These are phyloP conservation scores for Yponomeuta cagnagella DNA, from an alignment of 2,888 invertebrate genomes.

Conservation along the genomic window DNA sequence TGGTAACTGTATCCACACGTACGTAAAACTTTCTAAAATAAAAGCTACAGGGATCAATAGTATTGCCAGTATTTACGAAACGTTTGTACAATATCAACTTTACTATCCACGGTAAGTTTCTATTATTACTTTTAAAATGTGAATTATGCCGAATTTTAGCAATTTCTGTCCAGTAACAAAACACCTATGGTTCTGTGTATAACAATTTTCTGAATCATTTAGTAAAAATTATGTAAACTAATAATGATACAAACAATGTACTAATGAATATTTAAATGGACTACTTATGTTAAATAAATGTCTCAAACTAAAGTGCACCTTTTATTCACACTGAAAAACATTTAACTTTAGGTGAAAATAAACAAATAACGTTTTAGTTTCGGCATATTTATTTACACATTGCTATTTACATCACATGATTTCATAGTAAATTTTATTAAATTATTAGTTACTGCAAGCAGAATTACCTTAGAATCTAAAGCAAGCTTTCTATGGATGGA, in stretches of 20 bases:
- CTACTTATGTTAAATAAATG: constrained; percentile 38
- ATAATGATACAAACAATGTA: constrained; percentile 9
- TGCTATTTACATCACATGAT: constrained; percentile 59
- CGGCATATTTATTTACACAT: constrained; percentile 58
- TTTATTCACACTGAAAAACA: background rate
- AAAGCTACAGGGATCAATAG: constrained; percentile 13
- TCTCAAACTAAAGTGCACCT: constrained; percentile 39
- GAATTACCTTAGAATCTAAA: constrained; percentile 1
- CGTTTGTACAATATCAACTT: constrained; percentile 14
- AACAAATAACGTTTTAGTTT: constrained; percentile 26
- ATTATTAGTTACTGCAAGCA: constrained; percentile 10
- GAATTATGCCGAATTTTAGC: background rate
- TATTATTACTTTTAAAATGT: background rate
- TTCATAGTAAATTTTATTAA: constrained; percentile 26
- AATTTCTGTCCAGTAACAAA: constrained; percentile 21
- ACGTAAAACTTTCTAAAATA: background rate
- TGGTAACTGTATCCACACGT: background rate
- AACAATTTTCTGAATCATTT: constrained; percentile 15
- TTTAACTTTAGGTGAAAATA: constrained; percentile 15
- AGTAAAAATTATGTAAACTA: constrained; percentile 15
- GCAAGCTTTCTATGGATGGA: constrained; percentile 49
- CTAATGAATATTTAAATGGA: constrained; percentile 14
- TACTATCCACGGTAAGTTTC: constrained; percentile 19
- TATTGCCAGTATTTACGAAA: constrained; percentile 15
- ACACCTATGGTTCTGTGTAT: constrained; percentile 22